Evolutionary conservation across 92 coral and sea anemone genomes (phyloP).

Genomic region (Phenganax stokvisi): DNA sequence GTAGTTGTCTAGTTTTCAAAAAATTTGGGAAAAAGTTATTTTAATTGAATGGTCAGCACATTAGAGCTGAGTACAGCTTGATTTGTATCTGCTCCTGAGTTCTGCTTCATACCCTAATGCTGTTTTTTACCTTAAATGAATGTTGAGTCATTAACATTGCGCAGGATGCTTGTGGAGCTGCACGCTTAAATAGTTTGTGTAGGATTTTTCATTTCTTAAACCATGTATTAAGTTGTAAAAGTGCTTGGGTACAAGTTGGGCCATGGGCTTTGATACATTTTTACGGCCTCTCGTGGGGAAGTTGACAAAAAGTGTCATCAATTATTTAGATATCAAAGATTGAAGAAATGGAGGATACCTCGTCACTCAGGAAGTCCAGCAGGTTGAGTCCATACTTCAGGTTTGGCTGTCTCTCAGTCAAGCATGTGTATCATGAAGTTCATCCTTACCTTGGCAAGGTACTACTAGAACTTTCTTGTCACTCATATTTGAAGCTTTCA

Average conservation of each 20-base stretch:
- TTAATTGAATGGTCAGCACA: not conserved
- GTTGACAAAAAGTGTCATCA: too few species aligned
- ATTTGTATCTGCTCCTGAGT: too few species aligned
- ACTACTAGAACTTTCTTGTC: not conserved
- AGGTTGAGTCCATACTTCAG: slow-evolving; percentile 80
- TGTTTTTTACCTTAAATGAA: too few species aligned
- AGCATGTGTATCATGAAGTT: slow-evolving; percentile 56
- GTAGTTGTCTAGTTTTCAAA: not conserved
- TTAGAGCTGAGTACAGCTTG: too few species aligned
- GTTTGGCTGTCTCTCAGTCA: slow-evolving; percentile 83
- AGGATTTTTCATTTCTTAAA: not conserved
- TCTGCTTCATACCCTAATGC: too few species aligned
- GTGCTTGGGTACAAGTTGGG: too few species aligned
- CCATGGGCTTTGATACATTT: too few species aligned
- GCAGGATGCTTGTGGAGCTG: too few species aligned
- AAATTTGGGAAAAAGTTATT: not conserved
- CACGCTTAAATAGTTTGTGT: not conserved
- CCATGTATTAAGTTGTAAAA: too few species aligned
- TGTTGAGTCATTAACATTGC: too few species aligned
- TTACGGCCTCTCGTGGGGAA: too few species aligned
- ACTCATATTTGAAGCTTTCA: not conserved
- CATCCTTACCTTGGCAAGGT: slow-evolving; percentile 59
- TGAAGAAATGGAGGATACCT: slow-evolving; percentile 42
- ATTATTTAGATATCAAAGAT: slow-evolving; percentile 38
- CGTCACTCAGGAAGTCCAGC: slow-evolving; percentile 66